A percentile compares a stretch with the other conserved stretches of the same genome.
These are phyloP conservation scores for Cephalopterus ornatus DNA, from an alignment of 2,113 vertebrate genomes.

Conservation along the genomic window DNA sequence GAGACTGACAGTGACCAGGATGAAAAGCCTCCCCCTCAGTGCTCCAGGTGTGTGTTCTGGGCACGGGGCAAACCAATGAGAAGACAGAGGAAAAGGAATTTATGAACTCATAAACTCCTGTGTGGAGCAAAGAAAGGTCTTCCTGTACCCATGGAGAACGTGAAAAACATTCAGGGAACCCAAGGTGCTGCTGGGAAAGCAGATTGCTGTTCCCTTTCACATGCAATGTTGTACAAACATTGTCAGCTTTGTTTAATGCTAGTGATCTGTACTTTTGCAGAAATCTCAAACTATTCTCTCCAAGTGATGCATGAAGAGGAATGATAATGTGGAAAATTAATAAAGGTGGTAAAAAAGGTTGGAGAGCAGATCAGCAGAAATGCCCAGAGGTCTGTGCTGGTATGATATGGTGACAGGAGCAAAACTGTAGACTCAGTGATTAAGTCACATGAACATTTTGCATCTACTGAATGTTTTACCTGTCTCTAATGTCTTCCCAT, in stretches of 20 bases:
- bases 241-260: constrained; percentile 5
- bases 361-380: not conserved
- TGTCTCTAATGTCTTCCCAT: not conserved
- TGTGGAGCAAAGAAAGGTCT: constrained; percentile 35
- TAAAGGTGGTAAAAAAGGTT: not conserved
- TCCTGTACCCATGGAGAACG: constrained; percentile 35
- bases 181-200: constrained; percentile 16
- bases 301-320: constrained; percentile 10
- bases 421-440: not conserved
- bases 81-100: not conserved
- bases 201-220: not conserved
- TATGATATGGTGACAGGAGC: not conserved
- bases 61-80: not conserved
- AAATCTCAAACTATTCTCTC: not conserved
- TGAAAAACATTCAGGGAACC: not conserved
- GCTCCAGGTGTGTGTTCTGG: not conserved
- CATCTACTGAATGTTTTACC: not conserved
- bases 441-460: not conserved
- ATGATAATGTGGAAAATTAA: not conserved
- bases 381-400: not conserved
- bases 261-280: not conserved
- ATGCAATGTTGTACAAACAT: not conserved
- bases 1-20: not conserved
- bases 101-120: not conserved
- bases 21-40: not conserved